These are phyloP conservation scores for Mythimna albipuncta DNA, from an alignment of 2,888 invertebrate species.

Conservation along the genomic window DNA sequence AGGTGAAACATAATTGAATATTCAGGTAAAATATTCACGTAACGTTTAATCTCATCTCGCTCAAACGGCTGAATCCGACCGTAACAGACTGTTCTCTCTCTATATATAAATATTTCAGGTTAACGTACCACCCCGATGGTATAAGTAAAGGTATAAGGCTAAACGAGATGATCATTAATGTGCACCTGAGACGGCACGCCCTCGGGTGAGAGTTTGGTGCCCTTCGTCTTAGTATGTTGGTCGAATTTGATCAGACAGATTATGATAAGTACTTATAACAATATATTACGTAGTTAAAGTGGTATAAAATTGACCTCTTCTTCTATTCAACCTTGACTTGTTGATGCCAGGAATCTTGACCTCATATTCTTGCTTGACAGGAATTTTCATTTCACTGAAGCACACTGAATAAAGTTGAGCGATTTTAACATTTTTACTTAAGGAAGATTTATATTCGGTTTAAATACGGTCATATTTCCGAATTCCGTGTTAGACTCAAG, in stretches of 20 bases:
- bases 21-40: slow-evolving; percentile 39
- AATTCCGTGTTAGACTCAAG: no score
- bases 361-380: no score
- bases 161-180: slow-evolving; percentile 60
- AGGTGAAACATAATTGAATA: slow-evolving; percentile 37
- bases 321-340: no score
- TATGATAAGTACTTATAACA: neutral
- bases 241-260: slow-evolving; percentile 8
- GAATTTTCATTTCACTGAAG: no score
- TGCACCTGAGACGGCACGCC: slow-evolving; percentile 56
- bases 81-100: slow-evolving; percentile 18
- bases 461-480: no score
- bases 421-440: no score
- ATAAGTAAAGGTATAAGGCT: slow-evolving; percentile 43
- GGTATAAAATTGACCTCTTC: neutral
- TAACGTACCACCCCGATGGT: slow-evolving; percentile 44
- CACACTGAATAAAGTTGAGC: no score
- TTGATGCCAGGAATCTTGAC: no score
- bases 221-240: slow-evolving; percentile 1
- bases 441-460: no score
- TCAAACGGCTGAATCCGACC: slow-evolving; percentile 32
- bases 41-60: slow-evolving; percentile 27
- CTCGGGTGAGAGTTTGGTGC: slow-evolving; percentile 3
- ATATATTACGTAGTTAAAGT: neutral
- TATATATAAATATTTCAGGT: slow-evolving; percentile 44